Evolutionary conservation across 2,888 invertebrate genomes (phyloP), one percentile per base, ranked within the genome.

Genomic region (Epinotia brunnichana): DNA sequence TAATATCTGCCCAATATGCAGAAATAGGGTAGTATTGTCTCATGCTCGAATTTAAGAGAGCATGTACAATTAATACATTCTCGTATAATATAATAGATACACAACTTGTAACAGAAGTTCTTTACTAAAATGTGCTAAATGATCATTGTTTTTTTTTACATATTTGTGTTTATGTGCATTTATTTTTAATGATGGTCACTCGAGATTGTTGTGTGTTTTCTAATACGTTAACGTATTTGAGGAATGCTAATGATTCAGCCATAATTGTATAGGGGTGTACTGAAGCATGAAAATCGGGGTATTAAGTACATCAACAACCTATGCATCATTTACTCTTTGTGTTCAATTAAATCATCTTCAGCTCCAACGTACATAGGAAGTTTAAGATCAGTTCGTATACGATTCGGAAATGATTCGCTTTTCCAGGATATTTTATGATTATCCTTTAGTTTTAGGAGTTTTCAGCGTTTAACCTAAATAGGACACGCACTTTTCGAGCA

Each of bases 101-200:
- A 76, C 75, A 75, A 79, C 77, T 78, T 80, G 82, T 81, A 79
- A 79, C 81, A 77, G 74, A 60, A 53, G 60, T 61, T 21, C 35
- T 17, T 10, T 15, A 13, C 5, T 15, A 44, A 15, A 15, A 15
- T 44, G 44, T 44, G 4, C 15, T 35, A 44, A 15, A 11, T 13
- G 44, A 0, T 4, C 15, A 4, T 44, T 44, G 15, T 3, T 13
- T 13, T 53, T n/a, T 53, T 54, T 54, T 19, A 10, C 7, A 54
- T 2, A 9, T 56, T 15, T 56, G 24, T 56, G 24, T 57, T n/a
- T 7, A 35, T 48, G 48, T 48, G 48, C n/a, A 48, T 48, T 13
- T 7, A n/a, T 48, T 48, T 48, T n/a, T 48, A 7, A n/a, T n/a
- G 3, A n/a, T 48, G 4, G n/a, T 41, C 13, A 13, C 15, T 48